These are phyloP conservation scores for Mesaphorura yosii DNA, from an alignment of 1,140 invertebrate genomes.

Conservation along the genomic window DNA sequence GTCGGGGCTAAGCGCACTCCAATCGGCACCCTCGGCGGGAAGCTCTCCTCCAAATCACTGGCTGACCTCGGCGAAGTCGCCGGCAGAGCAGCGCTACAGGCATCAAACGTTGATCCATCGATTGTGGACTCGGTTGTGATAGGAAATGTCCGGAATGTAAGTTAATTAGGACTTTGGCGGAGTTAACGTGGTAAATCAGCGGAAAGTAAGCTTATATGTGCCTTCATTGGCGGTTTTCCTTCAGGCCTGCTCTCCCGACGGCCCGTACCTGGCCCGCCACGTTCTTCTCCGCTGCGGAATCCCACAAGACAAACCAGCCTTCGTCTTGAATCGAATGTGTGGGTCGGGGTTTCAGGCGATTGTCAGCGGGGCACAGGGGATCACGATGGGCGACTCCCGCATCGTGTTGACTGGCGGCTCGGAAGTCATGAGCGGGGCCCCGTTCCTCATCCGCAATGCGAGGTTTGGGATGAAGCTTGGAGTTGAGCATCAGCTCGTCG, in stretches of 20 bases:
- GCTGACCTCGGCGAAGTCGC: constrained; percentile 74
- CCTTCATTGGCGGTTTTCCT: not conserved
- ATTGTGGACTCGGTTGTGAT: constrained; percentile 71
- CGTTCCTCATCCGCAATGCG: constrained; percentile 71
- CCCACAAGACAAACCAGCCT: constrained; percentile 63
- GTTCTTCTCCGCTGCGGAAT: constrained; percentile 69
- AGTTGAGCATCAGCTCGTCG: constrained; percentile 65
- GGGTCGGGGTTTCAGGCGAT: constrained; percentile 93
- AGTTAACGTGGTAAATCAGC: not conserved
- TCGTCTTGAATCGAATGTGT: constrained; percentile 75
- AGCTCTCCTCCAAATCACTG: constrained; percentile 59
- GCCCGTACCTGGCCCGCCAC: constrained; percentile 69
- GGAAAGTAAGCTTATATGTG: not conserved
- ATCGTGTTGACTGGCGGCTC: constrained; percentile 67
- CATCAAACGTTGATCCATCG: constrained; percentile 68
- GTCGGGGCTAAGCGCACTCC: too few relatives aligned
- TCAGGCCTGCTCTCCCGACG: constrained; percentile 66
- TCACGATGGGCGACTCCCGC: constrained; percentile 67
- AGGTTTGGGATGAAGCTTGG: constrained; percentile 84
- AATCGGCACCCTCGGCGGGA: too few relatives aligned
- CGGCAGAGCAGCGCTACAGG: constrained; percentile 64
- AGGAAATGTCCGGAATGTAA: constrained; percentile 77
- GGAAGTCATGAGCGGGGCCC: constrained; percentile 69
- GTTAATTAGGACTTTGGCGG: constrained; percentile 27
- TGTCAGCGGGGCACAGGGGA: constrained; percentile 80